Evolutionary conservation across 2,797 vertebrate genomes (phyloP).

Genomic region (Lacerta viridis): DNA sequence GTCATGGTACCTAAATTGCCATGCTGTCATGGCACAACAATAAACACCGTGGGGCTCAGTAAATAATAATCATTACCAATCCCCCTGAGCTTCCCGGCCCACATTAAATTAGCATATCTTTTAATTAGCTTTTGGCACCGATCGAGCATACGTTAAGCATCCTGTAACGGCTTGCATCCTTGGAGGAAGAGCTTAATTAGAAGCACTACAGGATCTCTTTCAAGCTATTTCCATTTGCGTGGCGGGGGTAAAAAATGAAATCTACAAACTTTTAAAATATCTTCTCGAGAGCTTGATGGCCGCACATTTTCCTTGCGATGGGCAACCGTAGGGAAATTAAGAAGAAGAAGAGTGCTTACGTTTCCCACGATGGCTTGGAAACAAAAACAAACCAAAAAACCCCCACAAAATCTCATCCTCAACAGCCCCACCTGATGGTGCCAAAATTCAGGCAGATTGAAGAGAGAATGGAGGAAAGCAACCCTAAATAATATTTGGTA

Average conservation of each 20-base stretch:
- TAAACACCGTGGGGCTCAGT: conserved; percentile 52
- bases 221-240: conserved; percentile 50
- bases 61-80: conserved; percentile 71
- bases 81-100: conserved; percentile 60
- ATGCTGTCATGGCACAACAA: conserved; percentile 52
- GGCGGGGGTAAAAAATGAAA: conserved; percentile 46
- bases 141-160: conserved; percentile 47
- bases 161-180: conserved; percentile 17
- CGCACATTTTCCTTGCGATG: conserved; percentile 17
- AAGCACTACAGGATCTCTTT: conserved; percentile 35
- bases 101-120: conserved; percentile 60
- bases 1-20: conserved; percentile 46
- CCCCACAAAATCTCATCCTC: conserved; percentile 53
- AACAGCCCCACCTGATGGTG: conserved; percentile 75
- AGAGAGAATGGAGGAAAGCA: background rate
- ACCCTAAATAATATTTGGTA: conserved; percentile 14
- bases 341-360: conserved; percentile 15
- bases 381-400: background rate
- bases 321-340: conserved; percentile 29
- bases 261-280: conserved; percentile 51
- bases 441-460: conserved; percentile 31
- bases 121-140: conserved; percentile 68
- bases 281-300: conserved; percentile 43
- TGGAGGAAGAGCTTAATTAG: conserved; percentile 52
- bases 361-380: conserved; percentile 12